These are phyloP conservation scores for Heliconius eleuchia DNA, from an alignment of 1,140 invertebrate genomes.

Conservation along the genomic window DNA sequence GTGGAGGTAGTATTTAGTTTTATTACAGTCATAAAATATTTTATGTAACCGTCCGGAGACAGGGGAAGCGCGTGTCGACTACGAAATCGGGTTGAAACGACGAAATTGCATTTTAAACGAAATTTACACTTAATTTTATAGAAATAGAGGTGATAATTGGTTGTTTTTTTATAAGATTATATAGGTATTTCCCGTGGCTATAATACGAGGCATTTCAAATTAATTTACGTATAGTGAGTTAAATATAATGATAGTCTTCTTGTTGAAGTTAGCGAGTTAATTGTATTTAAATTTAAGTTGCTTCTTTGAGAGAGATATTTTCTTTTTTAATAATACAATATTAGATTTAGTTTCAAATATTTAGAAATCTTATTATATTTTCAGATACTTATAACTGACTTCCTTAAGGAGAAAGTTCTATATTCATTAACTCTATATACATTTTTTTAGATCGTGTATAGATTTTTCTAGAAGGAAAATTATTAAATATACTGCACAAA, in stretches of 20 bases:
- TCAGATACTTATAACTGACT: too few relatives aligned
- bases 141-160: constrained; percentile 15
- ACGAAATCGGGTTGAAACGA: constrained; percentile 48
- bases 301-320: neutral
- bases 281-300: neutral
- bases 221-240: constrained; percentile 29
- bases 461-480: too few relatives aligned
- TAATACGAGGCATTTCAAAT: constrained; percentile 38
- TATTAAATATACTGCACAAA: too few relatives aligned
- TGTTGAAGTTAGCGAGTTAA: constrained; percentile 2
- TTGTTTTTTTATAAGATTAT: constrained; percentile 17
- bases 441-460: too few relatives aligned
- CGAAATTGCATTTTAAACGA: constrained; percentile 27
- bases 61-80: constrained; percentile 49
- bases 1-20: constrained; percentile 52
- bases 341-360: too few relatives aligned
- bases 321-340: neutral
- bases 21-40: constrained; percentile 59
- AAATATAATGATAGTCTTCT: constrained; percentile 1
- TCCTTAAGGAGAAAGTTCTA: too few relatives aligned
- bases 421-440: too few relatives aligned
- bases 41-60: constrained; percentile 55
- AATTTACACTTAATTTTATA: constrained; percentile 23
- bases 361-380: too few relatives aligned
- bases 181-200: constrained; percentile 32